Evolutionary conservation across 1,140 invertebrate genomes (phyloP), one percentile per base, ranked within the genome.

Genomic region (Cotesia chilonis): DNA sequence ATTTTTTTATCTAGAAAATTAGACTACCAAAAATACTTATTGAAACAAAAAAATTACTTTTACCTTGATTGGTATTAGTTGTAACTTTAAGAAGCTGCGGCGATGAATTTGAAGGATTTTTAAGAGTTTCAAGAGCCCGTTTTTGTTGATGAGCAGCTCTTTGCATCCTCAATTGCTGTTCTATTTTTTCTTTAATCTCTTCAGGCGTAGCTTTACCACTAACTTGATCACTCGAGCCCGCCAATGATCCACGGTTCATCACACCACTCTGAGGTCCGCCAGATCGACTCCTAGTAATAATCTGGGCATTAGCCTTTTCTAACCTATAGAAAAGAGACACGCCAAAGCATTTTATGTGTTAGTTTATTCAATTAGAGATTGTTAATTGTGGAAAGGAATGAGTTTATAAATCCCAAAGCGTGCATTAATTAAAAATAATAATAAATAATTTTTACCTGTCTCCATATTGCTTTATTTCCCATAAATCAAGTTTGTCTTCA

Each of bases 401-500:
- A 41, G 36, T 47, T 47, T 47, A 47, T 38, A n/a, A 60, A 52
- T 14, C 41, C 28, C 9, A 35, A 28, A 55, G 36, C 51, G 5
- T 35, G 20, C 14, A 20, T 47, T 6, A 47, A 57, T 9, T n/a
- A 47, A 69, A 71, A 68, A 4, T 12, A 51, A 64, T 38, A 72
- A 47, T 61, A 59, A 73, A 63, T 38, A 38, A 5, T 54, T 47
- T 88, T 70, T 90, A 90, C 88, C 93, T 94, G 83, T 99, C 97
- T 41, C 95, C 95, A 85, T 97, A 99, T 76, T 95, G 94, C 81
- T 96, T 95, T 54, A 99, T 98, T 87, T 99, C 97, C 96, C 97
- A 99, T 0, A 99, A 82, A 83, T 99, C 97, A 20, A 99, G 85
- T 80, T 96, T 95, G 78, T 98, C 96, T 86, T 99, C 97, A 73